Base-by-base conservation (phyloP, 2,888 invertebrate genomes). In the Drosophila nr. fundita region DNA sequence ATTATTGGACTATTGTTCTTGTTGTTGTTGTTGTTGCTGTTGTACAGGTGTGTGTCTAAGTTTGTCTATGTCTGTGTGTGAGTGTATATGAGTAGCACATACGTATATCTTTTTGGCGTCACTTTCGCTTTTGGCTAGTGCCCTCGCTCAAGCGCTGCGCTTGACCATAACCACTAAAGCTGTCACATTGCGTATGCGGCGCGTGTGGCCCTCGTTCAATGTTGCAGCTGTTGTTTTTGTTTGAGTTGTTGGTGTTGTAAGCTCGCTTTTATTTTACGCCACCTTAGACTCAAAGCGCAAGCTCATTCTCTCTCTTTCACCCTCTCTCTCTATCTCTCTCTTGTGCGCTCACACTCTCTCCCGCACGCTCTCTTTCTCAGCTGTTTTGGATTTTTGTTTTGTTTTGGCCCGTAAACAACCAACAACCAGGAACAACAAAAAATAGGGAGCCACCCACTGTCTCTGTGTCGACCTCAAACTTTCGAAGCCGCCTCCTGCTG, bases 101-200 rank as follows among this genome's bases (percentile, higher is more conserved):
- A 57, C 57, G 21, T 15, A 29, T 21, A 10, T 54, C 54, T 71
- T 73, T 82, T 83, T 72, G 82, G 73, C 80, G 78, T 83, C 83
- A 81, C 82, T 80, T 86, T 84, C 81, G 60, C 68, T 73, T 82
- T 80, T 61, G 65, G 69, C 68, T 69, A 62, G 79, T 84, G 87
- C 85, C 87, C 85, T 85, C 78, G 83, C 73, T 82, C 76, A 85
- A 90, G 76, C 84, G 83, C 73, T 83, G 89, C 77, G 90, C 90
- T 90, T 90, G 90, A 90, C 90, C 90, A 89, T 82, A 90, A 89
- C 89, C 86, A 90, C 86, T 90, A 90, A 91, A 87, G 80, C 80
- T 87, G 90, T 90, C 90, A 87, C 82, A 87, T 90, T 89, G 83
- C 90, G 89, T 91, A 91, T 86, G 83, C 82, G 89, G 84, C 89